These are phyloP conservation scores for Tursiops truncatus DNA, from an alignment of 2,113 vertebrate genomes.

Conservation along the genomic window DNA sequence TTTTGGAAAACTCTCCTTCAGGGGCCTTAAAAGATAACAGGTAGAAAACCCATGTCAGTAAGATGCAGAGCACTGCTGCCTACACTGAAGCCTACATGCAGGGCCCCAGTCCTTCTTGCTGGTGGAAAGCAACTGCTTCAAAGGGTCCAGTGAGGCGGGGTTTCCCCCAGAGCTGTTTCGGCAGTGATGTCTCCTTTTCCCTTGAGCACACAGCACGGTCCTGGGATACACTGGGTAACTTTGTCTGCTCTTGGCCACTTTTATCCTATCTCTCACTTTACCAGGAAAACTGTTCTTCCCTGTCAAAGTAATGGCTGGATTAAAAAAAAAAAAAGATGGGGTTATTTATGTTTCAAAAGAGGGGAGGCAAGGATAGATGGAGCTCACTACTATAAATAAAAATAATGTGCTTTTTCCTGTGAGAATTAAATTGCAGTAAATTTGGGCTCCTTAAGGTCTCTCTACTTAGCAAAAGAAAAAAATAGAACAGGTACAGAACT, in stretches of 20 bases:
- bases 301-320: not conserved
- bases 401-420: conserved; percentile 51
- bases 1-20: not conserved
- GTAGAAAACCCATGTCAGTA: not conserved
- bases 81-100: fast-evolving
- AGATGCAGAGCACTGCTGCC: not conserved
- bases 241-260: not conserved
- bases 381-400: conserved; percentile 62
- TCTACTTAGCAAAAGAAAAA: conserved; percentile 41
- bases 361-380: not conserved
- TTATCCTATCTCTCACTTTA: not conserved
- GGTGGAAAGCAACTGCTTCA: not conserved
- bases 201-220: not conserved
- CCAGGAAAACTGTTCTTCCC: not conserved
- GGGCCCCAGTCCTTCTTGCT: not conserved
- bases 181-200: not conserved
- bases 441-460: conserved; percentile 62
- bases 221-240: not conserved
- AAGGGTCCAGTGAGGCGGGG: no score
- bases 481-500: not conserved
- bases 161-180: not conserved
- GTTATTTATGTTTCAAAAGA: conserved; percentile 57
- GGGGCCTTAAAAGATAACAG: not conserved
- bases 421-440: conserved; percentile 73
- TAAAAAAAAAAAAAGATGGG: not conserved